Conservation (phyloP, 2,797 vertebrate species). For the Antrozous pallidus region DNA sequence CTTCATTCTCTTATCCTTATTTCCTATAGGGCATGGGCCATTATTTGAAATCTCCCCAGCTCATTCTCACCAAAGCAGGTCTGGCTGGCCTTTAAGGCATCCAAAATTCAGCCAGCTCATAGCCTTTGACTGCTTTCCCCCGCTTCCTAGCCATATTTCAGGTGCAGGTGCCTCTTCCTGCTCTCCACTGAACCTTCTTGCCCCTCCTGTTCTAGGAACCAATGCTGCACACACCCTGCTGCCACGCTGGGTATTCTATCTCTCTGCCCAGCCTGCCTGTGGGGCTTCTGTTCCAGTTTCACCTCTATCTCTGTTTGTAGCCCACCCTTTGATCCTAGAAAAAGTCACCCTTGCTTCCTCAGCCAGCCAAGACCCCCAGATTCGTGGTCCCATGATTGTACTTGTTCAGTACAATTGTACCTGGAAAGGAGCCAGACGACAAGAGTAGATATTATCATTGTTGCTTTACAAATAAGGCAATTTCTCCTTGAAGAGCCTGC, state of each 20-base stretch:
- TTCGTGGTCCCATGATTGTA: neutral
- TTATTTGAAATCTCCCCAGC: neutral
- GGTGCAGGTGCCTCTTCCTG: neutral
- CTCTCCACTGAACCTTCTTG: neutral
- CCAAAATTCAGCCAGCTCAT: neutral
- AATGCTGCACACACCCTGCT: neutral
- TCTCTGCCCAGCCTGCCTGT: neutral
- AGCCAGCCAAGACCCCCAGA: neutral
- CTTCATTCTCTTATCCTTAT: neutral
- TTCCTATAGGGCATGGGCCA: neutral
- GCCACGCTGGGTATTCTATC: neutral
- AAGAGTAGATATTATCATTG: neutral
- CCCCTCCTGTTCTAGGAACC: neutral
- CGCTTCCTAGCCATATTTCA: neutral
- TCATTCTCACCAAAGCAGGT: neutral
- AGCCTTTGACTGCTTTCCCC: neutral
- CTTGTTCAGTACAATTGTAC: neutral
- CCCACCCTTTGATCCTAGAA: neutral
- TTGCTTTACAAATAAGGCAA: neutral
- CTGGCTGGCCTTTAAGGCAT: neutral
- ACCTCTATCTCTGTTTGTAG: neutral
- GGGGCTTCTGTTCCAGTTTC: neutral
- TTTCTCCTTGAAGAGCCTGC: neutral
- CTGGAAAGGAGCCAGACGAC: neutral
- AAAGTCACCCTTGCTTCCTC: neutral